Percentiles rank a stretch among this genome's conserved stretches.
Evolutionary conservation across 2,888 invertebrate species (phyloP).

Genomic region (Drosophila borborema): DNA sequence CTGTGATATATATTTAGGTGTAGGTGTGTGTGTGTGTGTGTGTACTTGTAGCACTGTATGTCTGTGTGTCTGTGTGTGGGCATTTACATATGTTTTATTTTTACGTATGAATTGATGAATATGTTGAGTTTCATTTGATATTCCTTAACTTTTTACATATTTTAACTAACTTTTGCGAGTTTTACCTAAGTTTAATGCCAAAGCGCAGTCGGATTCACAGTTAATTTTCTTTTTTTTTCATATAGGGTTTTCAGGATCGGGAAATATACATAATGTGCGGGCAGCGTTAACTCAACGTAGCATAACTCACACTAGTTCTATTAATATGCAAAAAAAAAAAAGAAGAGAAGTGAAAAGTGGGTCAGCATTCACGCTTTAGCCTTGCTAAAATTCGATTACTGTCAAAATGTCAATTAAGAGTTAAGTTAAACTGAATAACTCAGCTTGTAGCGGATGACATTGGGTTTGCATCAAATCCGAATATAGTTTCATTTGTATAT

Average conservation of each 20-base stretch:
- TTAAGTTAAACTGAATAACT: background rate
- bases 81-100: slow-evolving; percentile 70
- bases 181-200: slow-evolving; percentile 34
- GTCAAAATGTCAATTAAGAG: slow-evolving; percentile 23
- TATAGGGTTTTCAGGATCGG: background rate
- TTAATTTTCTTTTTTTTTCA: background rate
- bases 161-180: slow-evolving; percentile 10
- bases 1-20: slow-evolving; percentile 26
- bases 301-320: slow-evolving; percentile 2
- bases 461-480: background rate
- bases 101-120: slow-evolving; percentile 70
- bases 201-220: slow-evolving; percentile 37
- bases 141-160: slow-evolving; percentile 28
- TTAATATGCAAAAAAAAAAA: slow-evolving; percentile 8
- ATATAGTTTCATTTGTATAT: background rate
- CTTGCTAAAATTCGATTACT: slow-evolving; percentile 12
- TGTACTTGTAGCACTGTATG: slow-evolving; percentile 16
- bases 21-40: slow-evolving; percentile 13
- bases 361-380: slow-evolving; percentile 16
- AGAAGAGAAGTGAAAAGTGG: slow-evolving; percentile 12
- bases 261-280: slow-evolving; percentile 11
- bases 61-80: slow-evolving; percentile 25
- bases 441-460: background rate
- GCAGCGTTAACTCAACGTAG: slow-evolving; percentile 23
- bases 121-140: slow-evolving; percentile 31